These are phyloP conservation scores for Catocala fraxini DNA, from an alignment of 2,888 invertebrate genomes.

Conservation along the genomic window DNA sequence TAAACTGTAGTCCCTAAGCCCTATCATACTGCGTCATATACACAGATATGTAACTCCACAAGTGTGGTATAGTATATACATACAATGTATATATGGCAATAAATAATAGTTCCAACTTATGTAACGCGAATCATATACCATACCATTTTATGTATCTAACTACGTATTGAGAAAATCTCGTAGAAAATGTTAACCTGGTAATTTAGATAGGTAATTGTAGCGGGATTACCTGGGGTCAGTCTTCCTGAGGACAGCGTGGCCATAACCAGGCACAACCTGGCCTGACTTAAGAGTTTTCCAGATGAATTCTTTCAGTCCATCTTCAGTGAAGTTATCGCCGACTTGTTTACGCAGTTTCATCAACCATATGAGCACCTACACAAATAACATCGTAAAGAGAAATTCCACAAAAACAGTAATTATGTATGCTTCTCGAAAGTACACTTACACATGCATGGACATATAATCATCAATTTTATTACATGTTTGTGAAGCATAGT, in stretches of 20 bases:
- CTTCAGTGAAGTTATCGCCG: slow-evolving; percentile 95
- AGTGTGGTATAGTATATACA: no score
- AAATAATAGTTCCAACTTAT: no score
- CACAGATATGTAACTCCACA: background rate
- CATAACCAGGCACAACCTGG: slow-evolving; percentile 99
- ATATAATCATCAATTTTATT: no score
- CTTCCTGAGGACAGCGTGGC: slow-evolving; percentile 98
- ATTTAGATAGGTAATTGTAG: background rate
- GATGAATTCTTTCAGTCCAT: slow-evolving; percentile 98
- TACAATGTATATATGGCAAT: no score
- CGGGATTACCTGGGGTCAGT: slow-evolving; percentile 92
- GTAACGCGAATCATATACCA: no score
- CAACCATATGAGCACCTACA: slow-evolving; percentile 95
- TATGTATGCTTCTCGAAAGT: background rate
- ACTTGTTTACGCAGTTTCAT: slow-evolving; percentile 95
- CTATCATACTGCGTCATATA: background rate
- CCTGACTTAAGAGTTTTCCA: slow-evolving; percentile 98
- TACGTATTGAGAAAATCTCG: no score
- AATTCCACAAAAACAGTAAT: background rate
- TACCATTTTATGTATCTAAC: no score
- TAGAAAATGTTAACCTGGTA: no score
- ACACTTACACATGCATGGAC: no score
- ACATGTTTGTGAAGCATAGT: no score
- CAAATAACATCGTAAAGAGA: background rate
- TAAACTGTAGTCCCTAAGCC: no score